Evolutionary conservation across 1,140 invertebrate genomes (phyloP).

Genomic region (Probaryconus sp.): DNA sequence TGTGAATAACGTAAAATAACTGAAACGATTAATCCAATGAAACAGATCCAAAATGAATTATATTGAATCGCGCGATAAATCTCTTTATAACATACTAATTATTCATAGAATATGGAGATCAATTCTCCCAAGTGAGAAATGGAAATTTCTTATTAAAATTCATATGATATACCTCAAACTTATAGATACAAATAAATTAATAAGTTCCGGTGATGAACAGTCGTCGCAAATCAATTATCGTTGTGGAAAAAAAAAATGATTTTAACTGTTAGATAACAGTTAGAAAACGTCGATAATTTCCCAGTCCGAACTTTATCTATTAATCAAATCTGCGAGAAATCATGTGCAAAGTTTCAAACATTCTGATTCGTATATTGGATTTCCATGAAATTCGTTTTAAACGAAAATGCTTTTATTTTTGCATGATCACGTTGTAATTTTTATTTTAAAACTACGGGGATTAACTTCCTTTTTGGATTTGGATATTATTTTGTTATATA

Average conservation of each 20-base stretch:
- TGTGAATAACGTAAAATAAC: conserved; percentile 11
- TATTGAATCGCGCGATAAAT: conserved; percentile 34
- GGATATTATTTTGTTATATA: too few relatives aligned
- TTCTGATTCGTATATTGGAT: conserved; percentile 41
- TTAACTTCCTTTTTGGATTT: too few relatives aligned
- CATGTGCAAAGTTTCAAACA: conserved; percentile 52
- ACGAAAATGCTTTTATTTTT: too few relatives aligned
- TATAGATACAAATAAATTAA: conserved; percentile 60
- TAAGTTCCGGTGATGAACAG: conserved; percentile 10
- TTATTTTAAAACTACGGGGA: too few relatives aligned
- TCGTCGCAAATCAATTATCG: conserved; percentile 20
- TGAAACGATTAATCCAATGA: conserved; percentile 17
- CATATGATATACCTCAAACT: conserved; percentile 42
- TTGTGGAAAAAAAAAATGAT: background rate
- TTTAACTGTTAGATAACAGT: too few relatives aligned
- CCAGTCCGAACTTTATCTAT: conserved; percentile 38
- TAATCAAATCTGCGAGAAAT: conserved; percentile 46
- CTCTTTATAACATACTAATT: conserved; percentile 53
- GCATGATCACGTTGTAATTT: too few relatives aligned
- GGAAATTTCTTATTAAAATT: conserved; percentile 59
- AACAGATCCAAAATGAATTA: conserved; percentile 36
- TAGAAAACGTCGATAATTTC: conserved; percentile 23
- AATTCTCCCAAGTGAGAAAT: conserved; percentile 51
- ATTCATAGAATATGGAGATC: conserved; percentile 61
- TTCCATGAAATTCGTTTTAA: conserved; percentile 33